Base-by-base conservation (phyloP, 1,140 invertebrate genomes). In the Drosophila auraria region DNA sequence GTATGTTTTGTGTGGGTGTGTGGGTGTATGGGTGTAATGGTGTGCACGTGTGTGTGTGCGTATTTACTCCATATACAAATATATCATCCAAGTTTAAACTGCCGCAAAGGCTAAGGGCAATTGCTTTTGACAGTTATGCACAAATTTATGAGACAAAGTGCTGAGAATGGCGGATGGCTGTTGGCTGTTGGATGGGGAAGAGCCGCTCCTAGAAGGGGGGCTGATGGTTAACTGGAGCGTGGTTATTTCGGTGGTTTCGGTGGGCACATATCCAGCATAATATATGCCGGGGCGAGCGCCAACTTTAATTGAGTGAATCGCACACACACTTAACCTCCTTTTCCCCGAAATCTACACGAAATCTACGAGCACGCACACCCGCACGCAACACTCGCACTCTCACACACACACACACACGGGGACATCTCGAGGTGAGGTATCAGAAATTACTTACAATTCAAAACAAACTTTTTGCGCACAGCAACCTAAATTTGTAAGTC, bases 391-490 rank as follows among this genome's bases (percentile, higher is more conserved):
- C 45, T 0, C 45, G 2, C 15, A n/a, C 50, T 7, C 53, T 20
- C 49, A 54, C 60, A 61, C 63, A 14, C 23, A 40, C 40, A 20
- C 54, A 33, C 73, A 25, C 64, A 61, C 61, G 72, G 73, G 58
- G 49, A 62, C 63, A 80, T 63, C 58, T 74, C 79, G 70, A 66
- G 86, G 63, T 80, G 80, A 87, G 84, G 84, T 90, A 87, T 87
- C 84, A 87, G 87, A 87, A 87, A 87, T 87, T 87, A 87, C 84
- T 87, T 87, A 89, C 84, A 87, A 87, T 90, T 87, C 84, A 87
- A 89, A 87, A 87, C 84, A 87, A 87, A 87, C 84, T 87, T 87
- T 87, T 89, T 68, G 58, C 86, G 81, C 72, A 83, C 72, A 80
- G 81, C 70, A 89, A 80, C 84, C 86, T 81, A 87, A 87, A 89